These are phyloP conservation scores for Tupaia chinensis DNA, from an alignment of 2,113 vertebrate genomes.

Conservation along the genomic window DNA sequence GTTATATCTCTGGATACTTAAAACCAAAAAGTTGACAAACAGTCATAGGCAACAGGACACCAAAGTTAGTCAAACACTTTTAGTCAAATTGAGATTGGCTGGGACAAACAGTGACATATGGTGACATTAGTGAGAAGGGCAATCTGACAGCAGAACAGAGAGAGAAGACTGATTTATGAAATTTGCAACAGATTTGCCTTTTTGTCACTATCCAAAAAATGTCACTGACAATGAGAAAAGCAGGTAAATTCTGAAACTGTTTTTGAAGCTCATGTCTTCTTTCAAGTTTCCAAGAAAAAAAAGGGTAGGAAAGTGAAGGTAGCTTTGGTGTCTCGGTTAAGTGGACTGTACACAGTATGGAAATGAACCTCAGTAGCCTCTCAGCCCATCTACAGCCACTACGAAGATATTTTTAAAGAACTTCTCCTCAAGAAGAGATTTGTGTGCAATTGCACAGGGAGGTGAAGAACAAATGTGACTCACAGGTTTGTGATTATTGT, in stretches of 20 bases:
- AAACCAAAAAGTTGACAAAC: neutral
- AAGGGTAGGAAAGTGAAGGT: neutral
- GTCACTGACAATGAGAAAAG: slow-evolving; percentile 21
- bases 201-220: slow-evolving; percentile 1
- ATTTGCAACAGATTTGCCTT: neutral
- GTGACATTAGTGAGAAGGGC: slow-evolving; percentile 57
- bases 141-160: slow-evolving; percentile 24
- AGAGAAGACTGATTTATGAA: slow-evolving; percentile 56
- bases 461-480: neutral
- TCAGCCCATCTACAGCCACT: neutral
- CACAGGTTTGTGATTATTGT: neutral
- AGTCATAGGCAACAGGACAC: neutral
- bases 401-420: neutral
- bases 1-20: neutral
- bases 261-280: neutral
- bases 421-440: neutral
- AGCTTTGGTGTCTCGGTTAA: neutral
- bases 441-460: neutral
- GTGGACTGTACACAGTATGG: neutral
- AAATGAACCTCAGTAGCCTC: neutral
- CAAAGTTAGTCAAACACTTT: neutral
- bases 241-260: neutral
- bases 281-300: slow-evolving; percentile 38
- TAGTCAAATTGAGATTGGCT: neutral
- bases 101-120: slow-evolving; percentile 51